Base-by-base conservation (phyloP, 2,113 vertebrate genomes). In the Potamarius usumacintae region DNA sequence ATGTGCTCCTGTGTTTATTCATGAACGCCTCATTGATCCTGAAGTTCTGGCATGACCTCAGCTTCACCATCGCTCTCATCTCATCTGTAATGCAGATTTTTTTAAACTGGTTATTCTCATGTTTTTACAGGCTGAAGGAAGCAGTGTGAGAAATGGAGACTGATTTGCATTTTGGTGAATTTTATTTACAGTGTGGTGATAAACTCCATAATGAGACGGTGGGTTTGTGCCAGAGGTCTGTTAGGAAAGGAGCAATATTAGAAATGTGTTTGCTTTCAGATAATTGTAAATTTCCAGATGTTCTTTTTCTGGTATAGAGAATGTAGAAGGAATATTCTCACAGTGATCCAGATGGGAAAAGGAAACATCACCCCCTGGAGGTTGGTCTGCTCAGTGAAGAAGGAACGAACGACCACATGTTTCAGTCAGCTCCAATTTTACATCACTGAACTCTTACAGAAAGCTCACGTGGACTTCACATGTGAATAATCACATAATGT, bases 301-400 rank as follows among this genome's bases (percentile, higher is more conserved):
- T 78, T 50, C 18, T 82, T 76, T 84, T 82, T 60, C 42, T 69
- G 58, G 65, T 74, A 67, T 58, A 57, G 63, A 27, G 34, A 63
- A 58, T 77, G 74, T 50, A 76, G 60, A 84, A 71, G 25, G 87
- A 58, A 10, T 34, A 27, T 27, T 65, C 20, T 50, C 74, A 42
- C 42, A 17, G 63, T 10, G 55, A 65, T 7, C 27, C n/a, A 52
- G 79, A 22, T 71, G 65, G 69, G 79, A 50, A 92, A 84, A 83
- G 62, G 60, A 42, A 83, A 88, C 62, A 89, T 76, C 82, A 78
- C 91, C 91, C 86, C 89, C 91, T 92, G 86, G 82, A 83, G 91
- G 86, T 81, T 27, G 62, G 48, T 42, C 48, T 22, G 42, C 15
- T 67, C 8, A 22, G 12, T 53, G 34, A 4, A 15, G 72, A 85